Evolutionary conservation across 2,888 invertebrate species (phyloP).

Genomic region (Rhamnusium bicolor): DNA sequence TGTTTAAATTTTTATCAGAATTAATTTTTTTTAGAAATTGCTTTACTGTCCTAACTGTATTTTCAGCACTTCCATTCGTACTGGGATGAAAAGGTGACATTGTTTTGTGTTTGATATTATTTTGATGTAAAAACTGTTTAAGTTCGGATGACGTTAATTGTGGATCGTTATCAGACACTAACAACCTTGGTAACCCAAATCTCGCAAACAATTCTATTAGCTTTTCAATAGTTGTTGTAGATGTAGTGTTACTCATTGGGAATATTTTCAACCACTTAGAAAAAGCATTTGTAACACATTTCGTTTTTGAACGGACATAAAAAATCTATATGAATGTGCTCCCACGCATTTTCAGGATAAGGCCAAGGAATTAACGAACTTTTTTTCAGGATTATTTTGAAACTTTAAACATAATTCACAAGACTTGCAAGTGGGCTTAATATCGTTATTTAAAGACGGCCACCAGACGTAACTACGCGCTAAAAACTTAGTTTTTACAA

Average conservation of each 20-base stretch:
- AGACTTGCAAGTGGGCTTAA: conserved; percentile 49
- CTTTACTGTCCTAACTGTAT: conserved; percentile 42
- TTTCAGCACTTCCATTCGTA: conserved; percentile 54
- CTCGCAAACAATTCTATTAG: conserved; percentile 43
- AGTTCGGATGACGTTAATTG: conserved; percentile 50
- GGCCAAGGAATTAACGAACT: conserved; percentile 43
- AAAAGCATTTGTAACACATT: conserved; percentile 42
- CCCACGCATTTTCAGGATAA: conserved; percentile 41
- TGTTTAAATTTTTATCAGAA: conserved; percentile 13
- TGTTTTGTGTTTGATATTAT: conserved; percentile 53
- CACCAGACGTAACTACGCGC: conserved; percentile 55
- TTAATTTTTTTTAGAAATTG: conserved; percentile 23
- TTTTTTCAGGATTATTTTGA: conserved; percentile 41
- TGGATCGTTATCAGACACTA: conserved; percentile 51
- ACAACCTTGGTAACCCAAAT: conserved; percentile 44
- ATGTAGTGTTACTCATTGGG: conserved; percentile 39
- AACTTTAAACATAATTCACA: conserved; percentile 48
- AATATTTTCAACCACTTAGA: conserved; percentile 53
- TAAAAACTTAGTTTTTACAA: conserved; percentile 54
- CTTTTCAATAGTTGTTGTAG: conserved; percentile 38
- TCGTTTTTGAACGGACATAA: conserved; percentile 39
- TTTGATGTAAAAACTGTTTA: conserved; percentile 46
- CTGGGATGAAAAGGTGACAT: conserved; percentile 44
- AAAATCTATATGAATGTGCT: conserved; percentile 51
- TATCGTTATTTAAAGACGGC: conserved; percentile 53